These are phyloP conservation scores for Platyrinchus mystaceus DNA, from an alignment of 2,797 vertebrate species.

Conservation along the genomic window DNA sequence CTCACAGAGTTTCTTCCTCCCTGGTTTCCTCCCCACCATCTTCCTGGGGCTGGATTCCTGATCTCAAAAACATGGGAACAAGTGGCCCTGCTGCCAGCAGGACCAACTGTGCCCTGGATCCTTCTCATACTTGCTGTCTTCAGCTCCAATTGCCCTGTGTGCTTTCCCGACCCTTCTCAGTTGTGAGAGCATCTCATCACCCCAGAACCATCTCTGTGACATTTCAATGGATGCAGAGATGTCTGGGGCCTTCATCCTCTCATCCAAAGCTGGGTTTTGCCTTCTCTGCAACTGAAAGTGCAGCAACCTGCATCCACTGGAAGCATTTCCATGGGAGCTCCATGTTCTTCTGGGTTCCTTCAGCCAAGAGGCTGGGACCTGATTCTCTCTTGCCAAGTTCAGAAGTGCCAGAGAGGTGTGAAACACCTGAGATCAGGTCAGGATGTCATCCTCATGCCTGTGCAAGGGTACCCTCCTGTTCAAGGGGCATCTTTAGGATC, in stretches of 20 bases:
- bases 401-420: not conserved
- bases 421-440: not conserved
- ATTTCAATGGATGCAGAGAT: not conserved
- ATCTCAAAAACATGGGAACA: not conserved
- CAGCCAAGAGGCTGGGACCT: not conserved
- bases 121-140: not conserved
- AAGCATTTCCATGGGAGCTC: not conserved
- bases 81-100: not conserved
- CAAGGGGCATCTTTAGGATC: not conserved
- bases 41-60: not conserved
- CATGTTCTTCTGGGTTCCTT: not conserved
- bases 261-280: not conserved
- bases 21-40: not conserved
- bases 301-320: not conserved
- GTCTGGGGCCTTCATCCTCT: not conserved
- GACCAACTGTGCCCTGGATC: not conserved
- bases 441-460: accelerated
- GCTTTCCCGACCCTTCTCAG: not conserved
- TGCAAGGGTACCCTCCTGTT: not conserved
- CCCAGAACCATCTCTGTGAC: not conserved
- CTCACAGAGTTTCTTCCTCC: not conserved
- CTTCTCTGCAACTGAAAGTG: not conserved
- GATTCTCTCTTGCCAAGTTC: not conserved
- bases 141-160: not conserved
- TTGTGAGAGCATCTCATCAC: not conserved